Evolutionary conservation across 1,140 invertebrate genomes (phyloP), one percentile per base, ranked within the genome.

Genomic region (Drosophila pectinifera): DNA sequence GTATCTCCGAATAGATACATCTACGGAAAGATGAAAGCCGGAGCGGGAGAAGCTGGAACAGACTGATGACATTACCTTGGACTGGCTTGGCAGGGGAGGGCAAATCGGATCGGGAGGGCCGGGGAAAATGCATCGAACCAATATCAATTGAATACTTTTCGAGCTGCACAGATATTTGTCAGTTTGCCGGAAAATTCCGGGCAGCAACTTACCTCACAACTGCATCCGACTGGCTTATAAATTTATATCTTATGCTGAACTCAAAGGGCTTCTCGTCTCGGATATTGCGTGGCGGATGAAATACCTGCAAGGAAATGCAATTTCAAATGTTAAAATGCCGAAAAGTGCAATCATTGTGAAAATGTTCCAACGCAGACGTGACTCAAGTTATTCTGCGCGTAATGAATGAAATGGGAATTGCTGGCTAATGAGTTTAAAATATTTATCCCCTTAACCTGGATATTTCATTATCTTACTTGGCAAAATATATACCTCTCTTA

Each of bases 191-290:
- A 34, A 36, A 43, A 42, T 49, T 59, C 36, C 46, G 39, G 43
- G 53, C 36, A 14, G 31, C 26, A 46, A 55, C 91, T 90, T 81
- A 92, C 62, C 95, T 93, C 1, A 97, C 96, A 4, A 97, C 94
- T 2, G 96, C 96, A 78, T 96, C 95, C 56, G 94, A 93, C 18
- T 94, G 93, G 8, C 95, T 94, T 20, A 96, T 94, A 91, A 96
- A 96, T 79, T 96, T 95, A 92, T 97, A 98, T 20, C 96, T 94
- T 62, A 97, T 93, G 20, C 94, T 94, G 91, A 96, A 96, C 74
- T 95, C 94, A 79, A 96, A 96, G 3, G 96, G 95, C 36, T 95
- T 94, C 2, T 93, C 93, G 62, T 94, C 93, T 28, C 95, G 93
- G 53, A 90, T 75, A 75, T 92, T 90, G 18, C 93, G 82, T 38